Percentiles rank a stretch among this genome's conserved stretches.
Conservation (phyloP, 2,797 vertebrate species). For the Tarsius wallacei region DNA sequence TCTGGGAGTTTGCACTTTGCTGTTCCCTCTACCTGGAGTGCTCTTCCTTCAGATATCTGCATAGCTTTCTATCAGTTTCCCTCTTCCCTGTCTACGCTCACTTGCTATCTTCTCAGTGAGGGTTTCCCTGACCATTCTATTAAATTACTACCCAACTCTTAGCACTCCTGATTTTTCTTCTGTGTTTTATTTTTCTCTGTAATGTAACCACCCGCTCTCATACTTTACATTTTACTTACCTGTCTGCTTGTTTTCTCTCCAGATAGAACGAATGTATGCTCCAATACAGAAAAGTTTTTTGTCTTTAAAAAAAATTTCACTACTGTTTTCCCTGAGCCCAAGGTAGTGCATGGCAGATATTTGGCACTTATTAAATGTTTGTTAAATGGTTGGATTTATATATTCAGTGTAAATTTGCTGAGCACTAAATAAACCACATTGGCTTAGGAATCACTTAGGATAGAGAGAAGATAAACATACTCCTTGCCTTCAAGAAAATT, state of each 20-base stretch:
- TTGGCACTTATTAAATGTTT: neutral
- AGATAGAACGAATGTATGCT: neutral
- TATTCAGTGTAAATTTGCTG: conserved; percentile 3
- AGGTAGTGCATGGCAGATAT: neutral
- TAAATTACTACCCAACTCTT: neutral
- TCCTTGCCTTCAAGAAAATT: neutral
- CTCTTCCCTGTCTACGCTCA: neutral
- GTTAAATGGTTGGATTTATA: conserved; percentile 26
- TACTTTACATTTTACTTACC: neutral
- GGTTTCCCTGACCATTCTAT: neutral
- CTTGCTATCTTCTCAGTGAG: neutral
- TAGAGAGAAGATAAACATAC: neutral
- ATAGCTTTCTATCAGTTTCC: neutral
- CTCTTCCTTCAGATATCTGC: neutral
- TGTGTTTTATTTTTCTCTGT: conserved; percentile 15
- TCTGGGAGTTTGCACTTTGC: neutral
- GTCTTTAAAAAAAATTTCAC: neutral
- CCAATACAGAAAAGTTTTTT: neutral
- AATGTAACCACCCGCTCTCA: neutral
- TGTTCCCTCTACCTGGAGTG: neutral
- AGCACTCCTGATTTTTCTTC: neutral
- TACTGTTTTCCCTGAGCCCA: neutral
- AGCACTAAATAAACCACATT: neutral
- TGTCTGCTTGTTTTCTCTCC: neutral
- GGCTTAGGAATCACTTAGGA: neutral